Base-by-base conservation (phyloP, 2,888 invertebrate species). In the Platerodrilus igneus region DNA sequence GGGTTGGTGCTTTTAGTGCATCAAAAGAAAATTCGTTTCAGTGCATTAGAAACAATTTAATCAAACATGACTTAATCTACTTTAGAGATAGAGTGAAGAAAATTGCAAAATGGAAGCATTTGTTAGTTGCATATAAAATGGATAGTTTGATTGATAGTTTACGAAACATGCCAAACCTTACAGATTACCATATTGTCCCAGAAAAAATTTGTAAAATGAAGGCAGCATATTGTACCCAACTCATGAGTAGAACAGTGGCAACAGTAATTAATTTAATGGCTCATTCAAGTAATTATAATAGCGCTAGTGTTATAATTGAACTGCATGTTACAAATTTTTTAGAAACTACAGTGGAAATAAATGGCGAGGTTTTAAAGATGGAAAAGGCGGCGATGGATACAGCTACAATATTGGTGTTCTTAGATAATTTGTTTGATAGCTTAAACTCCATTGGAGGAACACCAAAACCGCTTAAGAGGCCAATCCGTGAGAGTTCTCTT, bases 261-360 rank as follows among this genome's bases (percentile, higher is more conserved):
- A 15, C 15, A n/a, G 9, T 17, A 16, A 27, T 27, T 6, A 27
- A 27, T 27, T 27, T 27, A 27, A 27, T 27, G 27, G 27, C 27
- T 27, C 27, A 27, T 17, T 27, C 14, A 15, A 17, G 27, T 27
- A 27, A 27, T 13, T 6, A 27, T 26, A 27, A 27, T n/a, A n/a
- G n/a, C n/a, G n/a, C n/a, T n/a, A n/a, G n/a, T n/a, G n/a, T n/a
- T n/a, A n/a, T n/a, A n/a, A n/a, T n/a, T n/a, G n/a, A n/a, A n/a
- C n/a, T n/a, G n/a, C n/a, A n/a, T n/a, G n/a, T n/a, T n/a, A n/a
- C n/a, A 13, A 16, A 15, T 15, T 8, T 27, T 27, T 27, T 8
- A 27, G 27, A 27, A 27, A 27, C 27, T 3, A 27, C 27, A 27
- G 27, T 27, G 5, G 27, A 27, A 27, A 27, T 11, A 16, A 27